These are phyloP conservation scores for Eilema caniola DNA, from an alignment of 2,888 invertebrate species.

Conservation along the genomic window DNA sequence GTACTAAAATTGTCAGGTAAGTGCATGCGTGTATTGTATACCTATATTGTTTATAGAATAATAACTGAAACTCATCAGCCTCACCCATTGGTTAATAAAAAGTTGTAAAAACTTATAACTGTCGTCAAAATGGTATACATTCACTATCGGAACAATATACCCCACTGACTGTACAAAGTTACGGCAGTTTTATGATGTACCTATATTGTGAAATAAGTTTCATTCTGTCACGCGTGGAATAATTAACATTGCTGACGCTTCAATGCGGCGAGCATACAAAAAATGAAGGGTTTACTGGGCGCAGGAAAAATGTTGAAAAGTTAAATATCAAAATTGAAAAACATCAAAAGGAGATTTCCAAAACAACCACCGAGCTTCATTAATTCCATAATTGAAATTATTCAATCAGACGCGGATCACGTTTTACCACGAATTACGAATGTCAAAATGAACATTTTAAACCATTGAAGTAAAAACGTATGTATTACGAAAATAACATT, in stretches of 20 bases:
- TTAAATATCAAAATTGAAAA: slow-evolving; percentile 36
- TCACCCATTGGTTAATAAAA: too few species aligned
- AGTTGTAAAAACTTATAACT: neutral
- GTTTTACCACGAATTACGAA: slow-evolving; percentile 27
- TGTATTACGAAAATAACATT: neutral
- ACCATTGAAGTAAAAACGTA: slow-evolving; percentile 1
- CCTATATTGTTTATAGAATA: too few species aligned
- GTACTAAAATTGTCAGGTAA: too few species aligned
- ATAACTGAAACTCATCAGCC: too few species aligned
- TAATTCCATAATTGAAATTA: slow-evolving; percentile 52
- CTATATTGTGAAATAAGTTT: neutral
- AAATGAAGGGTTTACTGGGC: slow-evolving; percentile 23
- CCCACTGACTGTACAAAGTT: too few species aligned
- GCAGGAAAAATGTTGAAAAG: slow-evolving; percentile 24
- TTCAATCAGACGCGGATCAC: slow-evolving; percentile 45
- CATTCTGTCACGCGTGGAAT: slow-evolving; percentile 3
- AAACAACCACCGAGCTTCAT: slow-evolving; percentile 36
- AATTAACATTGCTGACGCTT: slow-evolving; percentile 26
- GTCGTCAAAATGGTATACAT: neutral
- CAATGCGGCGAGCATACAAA: slow-evolving; percentile 3
- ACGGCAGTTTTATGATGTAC: slow-evolving; percentile 16
- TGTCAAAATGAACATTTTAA: slow-evolving; percentile 26
- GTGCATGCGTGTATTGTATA: too few species aligned
- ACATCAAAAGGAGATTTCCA: slow-evolving; percentile 4
- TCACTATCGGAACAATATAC: neutral